Evolutionary conservation across 30 jellyfish, hydroid and myxozoan genomes (phyloP), one percentile per base, ranked within the genome.

Genomic region (Aurelia sp.): DNA sequence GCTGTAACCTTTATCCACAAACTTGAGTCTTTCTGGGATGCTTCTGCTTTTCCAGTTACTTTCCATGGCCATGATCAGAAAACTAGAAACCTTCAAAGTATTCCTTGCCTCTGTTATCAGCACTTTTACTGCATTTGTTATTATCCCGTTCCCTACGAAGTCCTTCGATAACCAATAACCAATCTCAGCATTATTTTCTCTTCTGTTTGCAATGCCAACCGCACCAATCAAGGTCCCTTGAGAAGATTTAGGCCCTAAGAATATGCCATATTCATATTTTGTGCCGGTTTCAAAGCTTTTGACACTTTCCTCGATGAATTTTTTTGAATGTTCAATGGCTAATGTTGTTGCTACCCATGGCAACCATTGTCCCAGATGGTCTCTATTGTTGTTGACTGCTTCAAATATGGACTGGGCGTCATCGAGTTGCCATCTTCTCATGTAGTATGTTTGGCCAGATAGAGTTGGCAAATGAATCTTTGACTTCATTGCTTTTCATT

Each of bases 91-190:
- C 30, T 53, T 53, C 19, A 52, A 58, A 21, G 48, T 10, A 18
- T 52, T 27, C 16, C 30, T 55, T 11, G 55, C 68, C 40, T 74
- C 85, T 31, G 30, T 35, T n/a, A 74, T 74, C 72, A 74, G 53
- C 27, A 38, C 73, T 38, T 52, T 74, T 35, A 74, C 85, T 24
- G 85, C 73, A 47, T 38, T 50, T 22, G 68, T 58, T 22, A 53
- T 52, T 3, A 74, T 44, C 10, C 85, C 85, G n/a, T 53, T 50
- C 13, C 85, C 85, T 51, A 55, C 57, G 33, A 24, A 48, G 21
- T 74, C 58, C 40, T 74, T 74, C 15, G 73, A 24, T 61, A 74
- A 35, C 85, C 85, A 74, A 44, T 74, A 74, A 4, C 85, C 85
- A 20, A 74, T 52, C 85, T 74, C 85, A n/a, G 67, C 67, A 8